Base-by-base conservation (phyloP, 2,113 vertebrate genomes). In the Nesoenas mayeri region DNA sequence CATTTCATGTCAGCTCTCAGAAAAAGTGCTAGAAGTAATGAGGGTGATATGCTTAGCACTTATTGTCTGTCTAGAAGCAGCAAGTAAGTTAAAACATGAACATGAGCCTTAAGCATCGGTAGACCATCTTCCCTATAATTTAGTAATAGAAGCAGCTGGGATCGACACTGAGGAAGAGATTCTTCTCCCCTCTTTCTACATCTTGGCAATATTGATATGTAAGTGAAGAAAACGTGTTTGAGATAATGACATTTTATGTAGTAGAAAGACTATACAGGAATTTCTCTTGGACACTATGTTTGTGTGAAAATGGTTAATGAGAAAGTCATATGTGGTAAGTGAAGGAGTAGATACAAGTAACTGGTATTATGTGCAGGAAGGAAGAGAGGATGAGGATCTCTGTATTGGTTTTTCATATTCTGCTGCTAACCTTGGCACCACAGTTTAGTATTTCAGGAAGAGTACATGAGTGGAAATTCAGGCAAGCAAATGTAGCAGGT, bases 21-120 rank as follows among this genome's bases (percentile, higher is more conserved):
- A 65, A 70, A 58, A 61, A 40, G 21, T 29, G 10, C 34, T 79
- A 71, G 14, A 89, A 36, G 5, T 74, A 58, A 22, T 13, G 19
- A 83, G 42, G 28, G 38, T 26, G 82, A 74, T 51, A 40, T 22
- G 29, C 42, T 28, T 7, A 53, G 25, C 8, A 34, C 32, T 51
- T 50, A 4, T 13, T 87, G 31, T 2, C 66, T 85, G 28, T 75
- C 54, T 34, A 42, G 57, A 64, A 91, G 8, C 48, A 89, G 10
- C 36, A 69, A 40, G 6, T 40, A 61, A 74, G 34, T 85, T 81
- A 40, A 82, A 82, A 42, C 12, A 47, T 15, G 10, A 83, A 38
- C 10, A 6, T 2, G 3, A 75, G 4, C 25, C 53, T 54, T 72
- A 38, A 60, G 44, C 26, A 16, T 21, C 0, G 0, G 2, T 79